Base-by-base conservation (phyloP, 2,113 vertebrate species). In the Lepidothrix coronata region DNA sequence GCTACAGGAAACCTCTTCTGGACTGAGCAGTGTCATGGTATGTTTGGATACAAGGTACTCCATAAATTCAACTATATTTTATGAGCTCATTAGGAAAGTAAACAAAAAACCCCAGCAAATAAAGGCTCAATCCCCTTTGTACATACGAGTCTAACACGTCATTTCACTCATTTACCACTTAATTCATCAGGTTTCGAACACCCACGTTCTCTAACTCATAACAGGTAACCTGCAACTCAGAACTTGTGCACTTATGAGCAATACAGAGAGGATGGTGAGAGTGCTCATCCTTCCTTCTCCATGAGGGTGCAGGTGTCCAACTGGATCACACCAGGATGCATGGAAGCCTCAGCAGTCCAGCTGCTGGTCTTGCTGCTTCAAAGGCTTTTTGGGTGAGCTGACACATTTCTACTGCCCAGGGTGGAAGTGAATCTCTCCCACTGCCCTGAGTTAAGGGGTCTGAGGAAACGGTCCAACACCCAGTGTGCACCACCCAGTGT, bases 391-490 rank as follows among this genome's bases (percentile, higher is more conserved):
- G 48, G 39, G 48, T 30, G 48, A 62, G 23, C 43, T 30, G 19
- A n/a, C 1, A 11, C 10, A 7, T 41, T 49, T 14, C 21, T 5
- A 43, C 8, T 1, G 1, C 28, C 30, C n/a, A 19, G 28, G 1
- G 2, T n/a, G 44, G 52, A 58, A 58, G 20, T 35, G 8, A 8
- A 31, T 16, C 31, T 35, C 44, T 51, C 6, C 10, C 35, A 10
- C 6, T 41, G n/a, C 43, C 19, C 1, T 5, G 16, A 58, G 25
- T 17, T 12, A 39, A 14, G 8, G 41, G 28, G 28, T 30, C 33
- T 27, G 23, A 67, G 30, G 62, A 51, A 51, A 76, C 30, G 14
- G 35, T 24, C 35, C 2, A 4, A 25, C 24, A 51, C 22, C 18
- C 35, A 30, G 44, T 4, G 16, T 17, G 31, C 44, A n/a, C n/a